Evolutionary conservation across 2,113 vertebrate genomes (phyloP), one percentile per base, ranked within the genome.

Genomic region (Dicaeum eximium): DNA sequence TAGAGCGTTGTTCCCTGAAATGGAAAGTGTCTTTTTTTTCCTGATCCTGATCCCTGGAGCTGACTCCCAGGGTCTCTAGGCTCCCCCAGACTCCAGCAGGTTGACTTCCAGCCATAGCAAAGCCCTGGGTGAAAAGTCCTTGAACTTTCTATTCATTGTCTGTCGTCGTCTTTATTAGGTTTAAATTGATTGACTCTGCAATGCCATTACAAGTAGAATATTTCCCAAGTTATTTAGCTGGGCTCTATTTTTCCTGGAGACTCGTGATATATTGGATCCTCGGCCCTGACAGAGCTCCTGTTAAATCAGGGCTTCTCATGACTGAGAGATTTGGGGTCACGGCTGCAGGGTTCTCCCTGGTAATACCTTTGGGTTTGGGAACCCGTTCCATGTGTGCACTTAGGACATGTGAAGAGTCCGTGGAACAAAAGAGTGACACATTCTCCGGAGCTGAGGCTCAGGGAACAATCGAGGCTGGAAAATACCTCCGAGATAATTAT

Each of bases 91-190:
- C 45, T 79, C 51, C 47, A 24, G 77, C 65, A 79, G 73, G 50
- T 64, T 90, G 88, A 60, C 30, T 90, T 66, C 67, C 80, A 94
- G 78, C 70, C 54, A 0, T 35, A 88, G 87, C 75, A 92, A 70
- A 96, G 81, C 85, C 90, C 64, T 64, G 60, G 95, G 95, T 95
- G 93, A 95, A 93, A 95, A 94, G 94, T 94, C 95, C 92, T 93
- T 94, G 92, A 95, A 95, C 93, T 92, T 96, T 94, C 95, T 95
- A 37, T 95, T 96, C 85, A 88, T 94, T 88, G 94, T 94, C 96
- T 90, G 75, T 79, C 90, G 7, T 92, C 3, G 1, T 78, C 95
- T 97, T 95, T 96, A 94, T 96, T 96, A 78, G 48, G 3, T 93
- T 96, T 96, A 92, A 96, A 96, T 96, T 90, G 88, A 96, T 90